Evolutionary conservation across 2,113 vertebrate genomes (phyloP), one percentile per base, ranked within the genome.

Genomic region (Coptodon bakossiorum): DNA sequence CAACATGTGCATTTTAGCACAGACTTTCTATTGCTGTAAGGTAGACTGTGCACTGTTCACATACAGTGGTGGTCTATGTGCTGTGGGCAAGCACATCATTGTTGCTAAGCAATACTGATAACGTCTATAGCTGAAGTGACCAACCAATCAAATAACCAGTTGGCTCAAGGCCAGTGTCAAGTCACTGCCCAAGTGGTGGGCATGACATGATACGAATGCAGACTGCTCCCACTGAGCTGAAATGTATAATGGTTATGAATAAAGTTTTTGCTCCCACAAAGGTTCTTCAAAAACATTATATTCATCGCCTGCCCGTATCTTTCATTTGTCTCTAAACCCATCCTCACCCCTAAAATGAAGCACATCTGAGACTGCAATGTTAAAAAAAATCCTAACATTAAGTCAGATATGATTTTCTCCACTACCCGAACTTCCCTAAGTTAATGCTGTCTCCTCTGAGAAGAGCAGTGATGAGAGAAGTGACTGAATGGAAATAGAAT

Each of bases 71-170:
- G 73, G 57, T 88, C 57, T 4, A 13, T 80, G 82, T 71, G 86
- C 71, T 82, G 59, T 83, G 59, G 81, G 22, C 86, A 53, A 24
- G 71, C 79, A 53, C 80, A 88, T 91, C 85, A 91, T 91, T 93
- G 93, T 95, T 95, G 95, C 94, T 95, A 94, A 95, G 94, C 93
- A 93, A 94, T 95, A 61, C 87, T 87, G 85, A 88, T 83, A 61
- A 86, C 87, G 89, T 80, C 82, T 85, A 85, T 79, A 71, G 80
- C 86, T 40, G 78, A 87, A 82, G 81, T 91, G 92, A 92, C 78
- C 88, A 82, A 87, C 91, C 92, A 93, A 93, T 94, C 90, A 92
- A 89, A 93, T 85, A 36, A 73, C n/a, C 83, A 88, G 66, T 50
- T 89, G 91, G 86, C 83, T 90, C 40, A 50, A 82, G 80, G 89